Base-by-base conservation (phyloP, 2,113 vertebrate genomes). In the Delphinus delphis region DNA sequence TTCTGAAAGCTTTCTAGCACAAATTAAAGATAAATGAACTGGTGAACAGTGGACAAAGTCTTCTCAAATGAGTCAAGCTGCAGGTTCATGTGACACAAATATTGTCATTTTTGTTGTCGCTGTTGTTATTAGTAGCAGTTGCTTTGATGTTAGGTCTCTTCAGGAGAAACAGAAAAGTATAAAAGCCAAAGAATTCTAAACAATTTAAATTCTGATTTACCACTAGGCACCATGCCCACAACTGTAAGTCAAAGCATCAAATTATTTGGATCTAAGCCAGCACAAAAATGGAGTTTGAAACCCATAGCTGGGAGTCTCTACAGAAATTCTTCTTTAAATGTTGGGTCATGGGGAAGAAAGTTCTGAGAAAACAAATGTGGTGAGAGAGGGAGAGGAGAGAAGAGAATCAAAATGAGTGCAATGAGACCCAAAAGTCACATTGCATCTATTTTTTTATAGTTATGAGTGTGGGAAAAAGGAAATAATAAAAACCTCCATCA, bases 401-500 rank as follows among this genome's bases (percentile, higher is more conserved):
- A 88, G 36, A 89, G 18, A 63, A 44, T 63, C 79, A 18, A 38
- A 41, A 41, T 33, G 47, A 41, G 7, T 76, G 2, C 58, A 55
- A 0, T 76, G 44, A 74, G 31, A 67, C 17, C 47, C 33, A 73
- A 28, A 44, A 74, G 44, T 68, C 33, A 80, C 11, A 41, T 3
- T 55, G 28, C 18, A 2, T 93, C 21, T 60, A 74, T 90, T 73
- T 12, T 12, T 55, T 11, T 53, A 38, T 33, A 23, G 9, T 63
- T 81, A 62, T 50, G 55, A 90, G 26, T 76, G 21, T 71, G n/a
- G 38, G 25, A 90, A 26, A 67, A 71, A 95, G 87, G 47, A 76
- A 96, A 73, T 71, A 95, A 86, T 87, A 44, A 92, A 88, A 80
- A 55, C 10, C 2, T 90, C 11, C 31, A 73, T 92, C 67, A 71